Conservation (phyloP, 1,140 invertebrate species). For the Colletes gigas region DNA sequence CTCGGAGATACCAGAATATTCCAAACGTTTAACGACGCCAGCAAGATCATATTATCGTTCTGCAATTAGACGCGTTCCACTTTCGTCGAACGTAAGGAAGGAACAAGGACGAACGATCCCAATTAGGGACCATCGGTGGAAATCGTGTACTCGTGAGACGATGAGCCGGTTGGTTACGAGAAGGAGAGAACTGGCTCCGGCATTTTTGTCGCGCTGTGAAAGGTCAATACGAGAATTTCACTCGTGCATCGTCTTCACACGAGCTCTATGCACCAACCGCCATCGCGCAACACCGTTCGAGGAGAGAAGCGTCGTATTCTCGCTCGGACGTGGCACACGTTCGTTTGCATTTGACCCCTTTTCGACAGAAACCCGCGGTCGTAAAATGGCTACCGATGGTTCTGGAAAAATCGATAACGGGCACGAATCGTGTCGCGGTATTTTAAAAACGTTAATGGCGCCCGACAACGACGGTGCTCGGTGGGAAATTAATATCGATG, state of each 20-base stretch:
- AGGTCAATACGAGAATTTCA: constrained; percentile 80
- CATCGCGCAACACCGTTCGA: constrained; percentile 33
- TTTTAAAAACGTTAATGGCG: neutral
- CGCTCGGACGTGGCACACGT: constrained; percentile 13
- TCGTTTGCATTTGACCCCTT: constrained; percentile 48
- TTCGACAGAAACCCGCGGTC: constrained; percentile 21
- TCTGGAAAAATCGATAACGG: neutral
- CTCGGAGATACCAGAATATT: constrained; percentile 40
- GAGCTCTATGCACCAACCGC: constrained; percentile 49
- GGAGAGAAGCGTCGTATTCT: constrained; percentile 27
- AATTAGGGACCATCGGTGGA: constrained; percentile 64
- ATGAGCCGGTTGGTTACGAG: constrained; percentile 41
- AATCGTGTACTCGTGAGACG: constrained; percentile 63
- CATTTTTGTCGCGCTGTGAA: constrained; percentile 75
- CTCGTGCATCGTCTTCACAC: constrained; percentile 75
- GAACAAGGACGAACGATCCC: constrained; percentile 50
- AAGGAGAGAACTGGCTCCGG: constrained; percentile 71
- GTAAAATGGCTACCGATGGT: constrained; percentile 12
- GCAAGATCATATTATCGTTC: constrained; percentile 56
- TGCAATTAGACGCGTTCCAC: constrained; percentile 55
- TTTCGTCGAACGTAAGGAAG: constrained; percentile 24
- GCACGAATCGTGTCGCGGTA: neutral
- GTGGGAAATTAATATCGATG: neutral
- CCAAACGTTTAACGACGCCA: constrained; percentile 30
- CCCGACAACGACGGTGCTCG: no score